Percentiles rank a stretch among this genome's conserved stretches.
These are phyloP conservation scores for Fragum sueziense DNA, from an alignment of 2,888 invertebrate genomes.

Conservation along the genomic window DNA sequence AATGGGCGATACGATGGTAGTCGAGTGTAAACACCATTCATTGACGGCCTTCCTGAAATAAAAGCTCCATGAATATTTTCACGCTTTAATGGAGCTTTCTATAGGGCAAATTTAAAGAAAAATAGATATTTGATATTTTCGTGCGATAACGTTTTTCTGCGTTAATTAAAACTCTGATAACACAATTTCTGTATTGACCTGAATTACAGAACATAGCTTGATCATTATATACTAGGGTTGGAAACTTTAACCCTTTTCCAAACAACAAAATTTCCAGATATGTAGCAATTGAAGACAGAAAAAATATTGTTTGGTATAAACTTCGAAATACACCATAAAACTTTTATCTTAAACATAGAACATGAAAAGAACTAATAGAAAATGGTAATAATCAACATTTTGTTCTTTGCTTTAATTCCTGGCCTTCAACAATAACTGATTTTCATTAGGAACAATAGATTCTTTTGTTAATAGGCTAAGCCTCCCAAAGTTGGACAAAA, in stretches of 20 bases:
- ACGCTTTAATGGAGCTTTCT: conserved; percentile 20
- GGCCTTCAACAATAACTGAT: too few species aligned
- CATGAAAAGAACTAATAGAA: too few species aligned
- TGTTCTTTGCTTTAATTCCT: too few species aligned
- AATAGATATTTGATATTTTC: conserved; percentile 31
- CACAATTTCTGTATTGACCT: background rate
- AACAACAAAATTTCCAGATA: background rate
- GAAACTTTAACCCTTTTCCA: background rate
- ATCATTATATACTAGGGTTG: background rate
- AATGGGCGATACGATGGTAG: conserved; percentile 13
- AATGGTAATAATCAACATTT: too few species aligned
- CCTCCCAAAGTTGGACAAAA: too few species aligned
- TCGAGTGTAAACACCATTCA: conserved; percentile 22
- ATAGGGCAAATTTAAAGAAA: conserved; percentile 25
- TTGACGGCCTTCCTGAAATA: conserved; percentile 29
- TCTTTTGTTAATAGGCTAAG: too few species aligned
- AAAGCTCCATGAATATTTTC: conserved; percentile 56
- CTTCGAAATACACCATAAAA: too few species aligned
- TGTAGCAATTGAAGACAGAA: background rate
- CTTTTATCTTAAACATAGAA: too few species aligned
- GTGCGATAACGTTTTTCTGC: conserved; percentile 28
- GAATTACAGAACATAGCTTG: background rate
- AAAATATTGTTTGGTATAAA: too few species aligned
- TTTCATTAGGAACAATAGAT: too few species aligned
- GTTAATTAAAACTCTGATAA: conserved; percentile 32